Evolutionary conservation across 1,140 invertebrate species (phyloP).

Genomic region (Yoshiicerus persimilis): DNA sequence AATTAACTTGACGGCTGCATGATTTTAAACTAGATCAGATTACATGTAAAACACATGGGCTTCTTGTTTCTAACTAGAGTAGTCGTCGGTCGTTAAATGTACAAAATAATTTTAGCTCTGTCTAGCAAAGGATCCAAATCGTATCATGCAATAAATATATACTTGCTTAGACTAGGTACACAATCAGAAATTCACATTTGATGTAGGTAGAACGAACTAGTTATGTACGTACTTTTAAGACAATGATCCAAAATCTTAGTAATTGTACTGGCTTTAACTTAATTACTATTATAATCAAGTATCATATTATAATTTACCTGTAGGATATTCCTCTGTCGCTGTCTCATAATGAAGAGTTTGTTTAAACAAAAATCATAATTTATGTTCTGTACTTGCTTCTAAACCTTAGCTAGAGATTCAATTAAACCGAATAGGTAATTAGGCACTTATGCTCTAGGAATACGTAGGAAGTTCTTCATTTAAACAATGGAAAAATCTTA

Average conservation of each 20-base stretch:
- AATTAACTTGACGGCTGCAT: neutral
- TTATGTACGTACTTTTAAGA: neutral
- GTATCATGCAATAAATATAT: neutral
- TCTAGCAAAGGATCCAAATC: neutral
- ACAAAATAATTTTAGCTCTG: neutral
- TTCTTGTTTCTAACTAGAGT: neutral
- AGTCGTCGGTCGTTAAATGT: neutral
- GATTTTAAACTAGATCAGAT: neutral
- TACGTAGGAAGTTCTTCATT: neutral
- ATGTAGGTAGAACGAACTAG: neutral
- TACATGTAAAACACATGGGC: neutral
- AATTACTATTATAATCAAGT: neutral
- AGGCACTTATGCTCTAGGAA: too few relatives aligned
- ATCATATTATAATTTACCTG: neutral
- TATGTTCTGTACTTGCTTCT: neutral
- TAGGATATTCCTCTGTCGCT: neutral
- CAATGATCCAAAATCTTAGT: neutral
- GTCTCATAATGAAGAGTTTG: neutral
- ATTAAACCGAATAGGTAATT: too few relatives aligned
- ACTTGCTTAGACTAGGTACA: too few relatives aligned
- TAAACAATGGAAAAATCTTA: neutral
- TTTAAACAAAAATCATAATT: neutral
- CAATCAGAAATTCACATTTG: neutral
- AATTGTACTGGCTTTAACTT: neutral
- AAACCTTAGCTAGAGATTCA: neutral